Base-by-base conservation (phyloP, 2,888 invertebrate species). In the Amphipoea oculea region DNA sequence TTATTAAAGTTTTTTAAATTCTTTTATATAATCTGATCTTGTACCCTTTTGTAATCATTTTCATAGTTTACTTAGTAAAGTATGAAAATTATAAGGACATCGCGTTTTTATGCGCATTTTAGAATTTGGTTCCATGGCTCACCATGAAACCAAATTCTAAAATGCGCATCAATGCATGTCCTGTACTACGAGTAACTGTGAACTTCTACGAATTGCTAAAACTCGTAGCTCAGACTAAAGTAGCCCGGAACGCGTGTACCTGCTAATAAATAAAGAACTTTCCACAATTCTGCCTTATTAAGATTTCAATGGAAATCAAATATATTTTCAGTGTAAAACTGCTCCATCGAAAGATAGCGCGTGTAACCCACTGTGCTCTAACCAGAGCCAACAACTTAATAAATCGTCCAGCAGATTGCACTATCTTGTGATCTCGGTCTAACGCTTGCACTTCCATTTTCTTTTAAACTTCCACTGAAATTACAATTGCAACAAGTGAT, bases 361-460 rank as follows among this genome's bases (percentile, higher is more conserved):
- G 81, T 84, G 63, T 84, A 73, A 82, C 72, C 74, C 74, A 65
- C 69, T 65, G 66, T 63, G 57, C 69, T 60, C 57, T 86, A 90
- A 91, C 87, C 85, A 79, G 78, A 89, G 89, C 88, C 87, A 89
- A 89, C 90, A 90, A 90, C 89, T 89, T 86, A 91, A 92, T 93
- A 93, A 93, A 93, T 93, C 91, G 87, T 83, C 74, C 79, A 77
- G 76, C 76, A 82, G 87, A 91, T 82, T 85, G 76, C 71, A 83
- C 86, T 92, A 93, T 93, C 93, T 60, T 23, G 11, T 68, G 60
- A 81, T 84, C 82, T 92, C 79, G 65, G 83, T 86, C 84, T 82
- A 85, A 88, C 81, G 88, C 87, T 76, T 87, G 77, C 79, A 87
- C 89, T 89, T 85, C 84, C 78, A 89, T 92, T 78, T 91, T 90